These are phyloP conservation scores for Nemotelus nigrinus DNA, from an alignment of 2,888 invertebrate species.

Conservation along the genomic window DNA sequence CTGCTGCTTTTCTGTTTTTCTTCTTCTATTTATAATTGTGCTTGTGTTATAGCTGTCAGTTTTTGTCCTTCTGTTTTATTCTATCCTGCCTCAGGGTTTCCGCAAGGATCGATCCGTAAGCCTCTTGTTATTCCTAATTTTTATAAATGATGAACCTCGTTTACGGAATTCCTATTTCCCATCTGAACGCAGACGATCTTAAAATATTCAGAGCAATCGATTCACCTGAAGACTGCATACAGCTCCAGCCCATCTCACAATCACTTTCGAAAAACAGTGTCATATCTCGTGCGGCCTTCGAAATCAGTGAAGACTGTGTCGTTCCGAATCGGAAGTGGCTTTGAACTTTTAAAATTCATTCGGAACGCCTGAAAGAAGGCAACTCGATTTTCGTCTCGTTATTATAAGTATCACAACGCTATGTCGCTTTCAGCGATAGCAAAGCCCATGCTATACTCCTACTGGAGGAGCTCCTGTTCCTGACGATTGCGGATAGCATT, in stretches of 20 bases:
- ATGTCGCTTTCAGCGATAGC: constrained; percentile 61
- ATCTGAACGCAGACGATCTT: no score
- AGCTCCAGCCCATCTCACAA: constrained; percentile 6
- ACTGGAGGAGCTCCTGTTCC: constrained; percentile 94
- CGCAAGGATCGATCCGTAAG: no score
- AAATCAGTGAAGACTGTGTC: not conserved
- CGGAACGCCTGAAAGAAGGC: constrained; percentile 37
- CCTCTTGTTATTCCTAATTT: no score
- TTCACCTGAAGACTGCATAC: no score
- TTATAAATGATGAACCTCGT: no score
- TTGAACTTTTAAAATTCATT: not conserved
- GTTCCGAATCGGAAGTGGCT: not conserved
- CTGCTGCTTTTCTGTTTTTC: no score
- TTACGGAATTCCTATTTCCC: no score
- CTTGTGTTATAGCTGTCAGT: no score
- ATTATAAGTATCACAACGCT: constrained; percentile 70
- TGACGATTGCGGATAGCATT: constrained; percentile 94
- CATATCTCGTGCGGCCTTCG: not conserved
- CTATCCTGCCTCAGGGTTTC: no score
- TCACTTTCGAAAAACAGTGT: not conserved
- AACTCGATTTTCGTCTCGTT: constrained; percentile 9
- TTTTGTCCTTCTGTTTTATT: no score
- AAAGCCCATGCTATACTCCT: constrained; percentile 89
- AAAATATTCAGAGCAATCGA: no score
- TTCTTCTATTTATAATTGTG: no score